Base-by-base conservation (phyloP, 1,140 invertebrate species). In the Penaeus indicus region DNA sequence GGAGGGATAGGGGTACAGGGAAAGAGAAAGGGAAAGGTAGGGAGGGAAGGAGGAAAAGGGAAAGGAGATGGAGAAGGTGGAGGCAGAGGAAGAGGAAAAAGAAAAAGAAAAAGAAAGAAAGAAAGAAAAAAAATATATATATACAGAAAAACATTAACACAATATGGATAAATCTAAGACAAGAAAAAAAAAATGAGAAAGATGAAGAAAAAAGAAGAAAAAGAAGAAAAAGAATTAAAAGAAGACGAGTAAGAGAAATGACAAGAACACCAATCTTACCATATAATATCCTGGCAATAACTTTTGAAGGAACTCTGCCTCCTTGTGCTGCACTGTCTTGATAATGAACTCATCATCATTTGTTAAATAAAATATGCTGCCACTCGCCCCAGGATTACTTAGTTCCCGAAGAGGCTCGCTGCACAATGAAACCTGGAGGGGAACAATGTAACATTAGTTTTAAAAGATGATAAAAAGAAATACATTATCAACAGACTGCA, bases 321-420 rank as follows among this genome's bases (percentile, higher is more conserved):
- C 99, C 94, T 99, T 99, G 93, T 99, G 98, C 94, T 99, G 97
- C 81, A 99, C 98, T 91, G 99, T 99, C 95, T 99, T 99, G 91
- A 99, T 98, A 92, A 99, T 99, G 93, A 99, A 99, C 94, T 99
- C 98, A 94, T 99, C 99, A 94, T 99, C 99, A 91, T 96, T 95
- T 42, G 98, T 99, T 91, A 99, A 95, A 94, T 99, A 99, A 95
- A 99, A 99, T 92, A 99, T 99, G 93, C 97, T 99, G 78, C 99
- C 99, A 93, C 98, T 99, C 84, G 99, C 99, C 92, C 99, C 99
- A 84, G 99, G 99, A 95, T 99, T 99, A 89, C 97, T 98, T 91
- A 99, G 94, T 94, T 99, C 99, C 92, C 96, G 94, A 90, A 99
- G 93, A 1, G 98, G 96, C 84, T 97, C 95, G 93, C 97, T 98